Evolutionary conservation across 2,797 vertebrate species (phyloP).

Genomic region (Rhincodon typus): DNA sequence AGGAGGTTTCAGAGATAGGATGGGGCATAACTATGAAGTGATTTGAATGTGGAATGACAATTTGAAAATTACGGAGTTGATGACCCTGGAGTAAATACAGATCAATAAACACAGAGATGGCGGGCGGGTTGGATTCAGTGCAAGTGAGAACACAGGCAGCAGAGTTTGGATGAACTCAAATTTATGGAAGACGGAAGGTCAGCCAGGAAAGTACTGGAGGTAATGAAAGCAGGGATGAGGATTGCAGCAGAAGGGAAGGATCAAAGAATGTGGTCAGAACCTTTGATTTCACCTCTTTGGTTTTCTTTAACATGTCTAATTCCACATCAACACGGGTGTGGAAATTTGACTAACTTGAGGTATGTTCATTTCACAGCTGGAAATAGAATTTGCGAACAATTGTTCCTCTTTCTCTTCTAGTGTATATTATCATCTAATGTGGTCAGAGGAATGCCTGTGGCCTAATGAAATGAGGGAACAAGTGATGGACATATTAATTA

Average conservation of each 20-base stretch:
- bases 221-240: neutral
- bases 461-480: too few relatives aligned
- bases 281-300: neutral
- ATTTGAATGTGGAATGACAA: neutral
- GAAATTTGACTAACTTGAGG: neutral
- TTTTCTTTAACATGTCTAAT: neutral
- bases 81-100: neutral
- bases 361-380: neutral
- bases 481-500: too few relatives aligned
- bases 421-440: too few relatives aligned
- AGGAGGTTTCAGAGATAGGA: neutral
- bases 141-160: neutral
- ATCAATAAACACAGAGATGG: neutral
- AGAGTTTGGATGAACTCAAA: neutral
- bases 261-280: neutral
- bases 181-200: neutral
- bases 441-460: too few relatives aligned
- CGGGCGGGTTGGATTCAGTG: neutral
- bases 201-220: neutral
- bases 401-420: neutral
- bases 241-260: neutral
- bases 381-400: neutral
- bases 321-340: neutral
- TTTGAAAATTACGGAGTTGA: neutral
- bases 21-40: neutral